A percentile compares a stretch with the other conserved stretches of the same genome.
These are phyloP conservation scores for Galaxea fascicularis DNA, from an alignment of 92 coral and sea anemone species.

Conservation along the genomic window DNA sequence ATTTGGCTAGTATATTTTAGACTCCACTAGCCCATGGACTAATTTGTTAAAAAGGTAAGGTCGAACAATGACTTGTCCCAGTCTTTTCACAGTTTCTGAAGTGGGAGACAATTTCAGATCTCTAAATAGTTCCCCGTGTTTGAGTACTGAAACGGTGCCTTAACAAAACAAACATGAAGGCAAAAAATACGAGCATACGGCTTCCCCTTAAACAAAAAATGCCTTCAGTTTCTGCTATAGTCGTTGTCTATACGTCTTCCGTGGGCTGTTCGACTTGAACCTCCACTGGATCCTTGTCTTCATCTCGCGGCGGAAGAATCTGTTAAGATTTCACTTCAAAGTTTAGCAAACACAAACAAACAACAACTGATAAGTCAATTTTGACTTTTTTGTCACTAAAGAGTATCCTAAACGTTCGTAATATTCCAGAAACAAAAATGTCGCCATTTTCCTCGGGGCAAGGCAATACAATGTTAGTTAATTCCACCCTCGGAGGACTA, in stretches of 20 bases:
- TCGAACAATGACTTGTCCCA: too few species aligned
- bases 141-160: not conserved
- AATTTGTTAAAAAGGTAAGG: too few species aligned
- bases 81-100: not conserved
- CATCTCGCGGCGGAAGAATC: slow-evolving; percentile 97
- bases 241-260: slow-evolving; percentile 39
- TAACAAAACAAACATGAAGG: not conserved
- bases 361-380: not conserved
- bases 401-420: not conserved
- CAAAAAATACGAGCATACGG: not conserved
- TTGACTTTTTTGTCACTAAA: too few species aligned
- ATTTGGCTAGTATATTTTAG: too few species aligned
- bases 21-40: too few species aligned
- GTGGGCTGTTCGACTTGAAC: slow-evolving; percentile 96
- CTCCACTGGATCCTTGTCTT: slow-evolving; percentile 97
- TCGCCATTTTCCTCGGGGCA: too few species aligned
- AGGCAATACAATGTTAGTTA: too few species aligned
- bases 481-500: too few species aligned
- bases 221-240: too few species aligned
- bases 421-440: not conserved
- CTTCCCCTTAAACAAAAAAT: not conserved
- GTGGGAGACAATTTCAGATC: not conserved
- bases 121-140: not conserved
- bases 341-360: not conserved
- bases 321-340: slow-evolving; percentile 20